Conservation (phyloP, 2,113 vertebrate species). For the Caranx melampygus region DNA sequence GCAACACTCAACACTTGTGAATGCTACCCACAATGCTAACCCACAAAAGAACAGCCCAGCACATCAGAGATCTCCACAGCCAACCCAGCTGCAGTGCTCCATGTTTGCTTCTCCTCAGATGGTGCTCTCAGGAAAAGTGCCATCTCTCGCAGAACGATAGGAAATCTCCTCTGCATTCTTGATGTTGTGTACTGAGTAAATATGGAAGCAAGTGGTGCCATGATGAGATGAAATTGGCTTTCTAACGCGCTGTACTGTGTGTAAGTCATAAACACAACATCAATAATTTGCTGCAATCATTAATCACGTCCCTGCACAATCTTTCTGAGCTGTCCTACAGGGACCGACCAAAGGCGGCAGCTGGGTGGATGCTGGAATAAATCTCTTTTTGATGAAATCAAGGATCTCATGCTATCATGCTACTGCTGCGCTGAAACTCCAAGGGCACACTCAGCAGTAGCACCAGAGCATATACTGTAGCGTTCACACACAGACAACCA, state of each 20-base stretch:
- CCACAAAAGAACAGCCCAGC: not conserved
- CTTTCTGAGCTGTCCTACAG: constrained; percentile 12
- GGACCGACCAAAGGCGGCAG: not conserved
- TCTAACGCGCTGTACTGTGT: constrained; percentile 30
- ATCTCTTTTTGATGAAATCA: constrained; percentile 43
- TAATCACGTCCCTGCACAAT: constrained; percentile 21
- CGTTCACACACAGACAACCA: constrained; percentile 3
- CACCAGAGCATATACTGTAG: not conserved
- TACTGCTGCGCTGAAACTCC: constrained; percentile 24
- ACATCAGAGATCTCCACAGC: constrained; percentile 11
- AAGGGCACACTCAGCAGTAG: constrained; percentile 18
- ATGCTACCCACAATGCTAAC: constrained; percentile 29
- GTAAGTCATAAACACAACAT: constrained; percentile 42
- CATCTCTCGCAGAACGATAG: constrained; percentile 44
- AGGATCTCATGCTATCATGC: constrained; percentile 18
- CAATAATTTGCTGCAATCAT: constrained; percentile 29
- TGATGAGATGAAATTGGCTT: constrained; percentile 27
- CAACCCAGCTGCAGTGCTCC: constrained; percentile 19
- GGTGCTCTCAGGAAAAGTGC: constrained; percentile 59
- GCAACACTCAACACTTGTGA: constrained; percentile 23
- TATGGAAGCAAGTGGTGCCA: not conserved
- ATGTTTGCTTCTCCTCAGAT: constrained; percentile 27
- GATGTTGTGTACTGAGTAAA: constrained; percentile 31
- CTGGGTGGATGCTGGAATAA: constrained; percentile 25
- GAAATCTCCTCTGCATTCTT: constrained; percentile 43